phyloP scores from a whole-genome alignment of 2,888 invertebrate genomes.

The Andrena bicolor region DNA sequence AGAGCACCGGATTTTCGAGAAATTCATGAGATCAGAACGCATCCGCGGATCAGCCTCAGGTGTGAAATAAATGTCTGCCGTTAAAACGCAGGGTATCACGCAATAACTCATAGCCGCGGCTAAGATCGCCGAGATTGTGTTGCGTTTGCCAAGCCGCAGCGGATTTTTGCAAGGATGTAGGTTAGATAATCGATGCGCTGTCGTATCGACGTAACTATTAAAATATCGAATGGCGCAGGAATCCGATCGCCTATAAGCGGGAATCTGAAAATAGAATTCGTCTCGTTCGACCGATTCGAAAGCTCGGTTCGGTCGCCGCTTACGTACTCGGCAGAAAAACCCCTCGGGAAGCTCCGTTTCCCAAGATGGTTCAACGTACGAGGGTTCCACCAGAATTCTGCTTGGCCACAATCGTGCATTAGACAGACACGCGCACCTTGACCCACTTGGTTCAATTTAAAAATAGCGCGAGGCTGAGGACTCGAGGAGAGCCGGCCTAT shows the following conservation, averaged over 20 bases:
- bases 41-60: background rate
- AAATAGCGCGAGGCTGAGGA: constrained; percentile 49
- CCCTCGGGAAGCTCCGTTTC: background rate
- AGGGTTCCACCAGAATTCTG: background rate
- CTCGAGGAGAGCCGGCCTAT: constrained; percentile 8
- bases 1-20: background rate
- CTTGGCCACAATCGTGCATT: constrained; percentile 9
- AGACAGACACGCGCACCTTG: constrained; percentile 37
- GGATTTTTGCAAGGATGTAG: constrained; percentile 55
- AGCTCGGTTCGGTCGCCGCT: constrained; percentile 1
- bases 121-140: constrained; percentile 50
- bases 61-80: constrained; percentile 25
- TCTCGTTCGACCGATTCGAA: constrained; percentile 8
- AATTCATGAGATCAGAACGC: background rate
- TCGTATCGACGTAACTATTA: constrained; percentile 56
- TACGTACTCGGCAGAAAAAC: background rate
- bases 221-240: constrained; percentile 52
- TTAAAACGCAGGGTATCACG: constrained; percentile 23
- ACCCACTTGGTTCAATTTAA: constrained; percentile 51
- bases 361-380: constrained; percentile 24
- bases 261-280: constrained; percentile 51
- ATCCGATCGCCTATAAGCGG: constrained; percentile 39
- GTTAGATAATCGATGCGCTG: constrained; percentile 63
- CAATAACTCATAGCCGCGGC: constrained; percentile 47
- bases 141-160: constrained; percentile 56